A percentile compares a stretch with the other conserved stretches of the same genome.
Evolutionary conservation across 2,113 vertebrate genomes (phyloP).

Genomic region (Tyrannus savana): DNA sequence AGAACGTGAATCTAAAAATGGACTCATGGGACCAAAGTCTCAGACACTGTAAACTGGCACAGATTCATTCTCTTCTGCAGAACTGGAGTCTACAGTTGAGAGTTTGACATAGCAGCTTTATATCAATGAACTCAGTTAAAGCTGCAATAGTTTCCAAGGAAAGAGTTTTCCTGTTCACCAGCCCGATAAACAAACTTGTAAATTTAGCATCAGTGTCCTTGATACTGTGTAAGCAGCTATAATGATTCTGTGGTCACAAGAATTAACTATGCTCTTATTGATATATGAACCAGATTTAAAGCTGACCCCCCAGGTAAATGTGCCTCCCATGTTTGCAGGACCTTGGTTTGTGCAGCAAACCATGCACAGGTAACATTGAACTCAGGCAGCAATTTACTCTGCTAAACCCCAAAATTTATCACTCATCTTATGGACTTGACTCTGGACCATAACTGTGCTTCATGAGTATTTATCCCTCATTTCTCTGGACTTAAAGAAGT

Average conservation of each 20-base stretch:
- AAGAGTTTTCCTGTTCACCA: background rate
- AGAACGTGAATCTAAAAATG: constrained; percentile 17
- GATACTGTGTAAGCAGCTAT: background rate
- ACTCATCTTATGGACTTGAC: background rate
- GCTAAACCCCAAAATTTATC: background rate
- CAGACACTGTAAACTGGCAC: background rate
- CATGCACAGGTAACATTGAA: background rate
- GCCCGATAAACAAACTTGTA: background rate
- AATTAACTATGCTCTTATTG: background rate
- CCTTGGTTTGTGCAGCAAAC: background rate
- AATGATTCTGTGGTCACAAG: background rate
- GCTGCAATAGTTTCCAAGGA: background rate
- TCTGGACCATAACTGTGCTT: background rate
- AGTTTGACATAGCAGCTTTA: background rate
- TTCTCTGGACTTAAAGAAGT: background rate
- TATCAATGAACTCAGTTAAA: background rate
- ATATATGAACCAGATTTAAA: background rate
- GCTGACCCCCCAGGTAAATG: background rate
- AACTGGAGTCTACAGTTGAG: background rate
- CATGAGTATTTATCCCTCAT: background rate
- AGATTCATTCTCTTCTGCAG: constrained; percentile 13
- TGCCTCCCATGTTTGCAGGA: background rate
- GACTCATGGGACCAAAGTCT: constrained; percentile 9
- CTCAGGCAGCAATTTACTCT: background rate
- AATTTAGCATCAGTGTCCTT: background rate